A percentile compares a stretch with the other conserved stretches of the same genome.
Conservation (phyloP, 2,113 vertebrate species). For the Blennius ocellaris region DNA sequence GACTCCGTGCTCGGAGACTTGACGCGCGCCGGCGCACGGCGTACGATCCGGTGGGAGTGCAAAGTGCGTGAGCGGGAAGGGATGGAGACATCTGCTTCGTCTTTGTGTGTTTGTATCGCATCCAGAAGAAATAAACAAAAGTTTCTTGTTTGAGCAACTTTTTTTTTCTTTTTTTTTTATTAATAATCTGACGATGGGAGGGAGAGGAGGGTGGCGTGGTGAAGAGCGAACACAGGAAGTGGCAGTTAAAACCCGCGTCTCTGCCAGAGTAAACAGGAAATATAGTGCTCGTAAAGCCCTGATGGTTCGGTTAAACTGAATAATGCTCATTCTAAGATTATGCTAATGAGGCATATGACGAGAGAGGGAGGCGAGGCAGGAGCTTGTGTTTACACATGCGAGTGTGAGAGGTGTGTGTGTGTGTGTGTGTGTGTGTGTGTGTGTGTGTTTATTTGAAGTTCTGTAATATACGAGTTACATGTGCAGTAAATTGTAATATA, state of each 20-base stretch:
- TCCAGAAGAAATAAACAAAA: conserved; percentile 59
- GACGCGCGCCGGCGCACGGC: not conserved
- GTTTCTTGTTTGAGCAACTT: conserved; percentile 56
- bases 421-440: conserved; percentile 1
- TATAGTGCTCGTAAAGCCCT: conserved; percentile 60
- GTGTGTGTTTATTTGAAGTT: conserved; percentile 5
- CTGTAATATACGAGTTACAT: conserved; percentile 13
- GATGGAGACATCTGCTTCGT: conserved; percentile 51
- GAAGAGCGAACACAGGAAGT: conserved; percentile 5
- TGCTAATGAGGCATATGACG: conserved; percentile 61
- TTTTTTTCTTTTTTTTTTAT: not conserved
- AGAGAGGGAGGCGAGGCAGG: conserved; percentile 5
- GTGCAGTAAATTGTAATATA: conserved; percentile 14
- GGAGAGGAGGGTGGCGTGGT: not conserved
- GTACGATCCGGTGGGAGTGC: conserved; percentile 23
- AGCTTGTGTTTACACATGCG: conserved; percentile 20
- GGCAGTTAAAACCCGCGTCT: conserved; percentile 43
- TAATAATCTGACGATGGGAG: conserved; percentile 19
- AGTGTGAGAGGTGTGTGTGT: not conserved
- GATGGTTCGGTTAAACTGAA: conserved; percentile 68
- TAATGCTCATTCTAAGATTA: conserved; percentile 58
- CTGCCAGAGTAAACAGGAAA: conserved; percentile 63
- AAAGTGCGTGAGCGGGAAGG: conserved; percentile 18
- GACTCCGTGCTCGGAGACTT: conserved; percentile 10
- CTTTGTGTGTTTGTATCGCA: conserved; percentile 23